These are phyloP conservation scores for Gymnogyps californianus DNA, from an alignment of 2,113 vertebrate species.

Conservation along the genomic window DNA sequence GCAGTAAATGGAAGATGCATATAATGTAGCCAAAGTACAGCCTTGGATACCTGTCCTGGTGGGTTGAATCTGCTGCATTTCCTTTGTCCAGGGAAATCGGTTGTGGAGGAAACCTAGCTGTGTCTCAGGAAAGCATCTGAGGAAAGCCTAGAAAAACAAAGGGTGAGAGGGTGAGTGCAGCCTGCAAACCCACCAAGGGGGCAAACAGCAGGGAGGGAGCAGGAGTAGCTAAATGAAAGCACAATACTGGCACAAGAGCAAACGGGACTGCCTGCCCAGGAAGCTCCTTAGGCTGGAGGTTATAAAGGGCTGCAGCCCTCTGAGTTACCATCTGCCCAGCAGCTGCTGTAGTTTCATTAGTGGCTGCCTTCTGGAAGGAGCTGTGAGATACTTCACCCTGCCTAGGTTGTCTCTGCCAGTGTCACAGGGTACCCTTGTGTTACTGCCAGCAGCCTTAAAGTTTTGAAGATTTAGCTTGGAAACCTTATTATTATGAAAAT, in stretches of 20 bases:
- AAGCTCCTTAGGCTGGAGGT: not conserved
- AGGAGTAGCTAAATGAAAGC: not conserved
- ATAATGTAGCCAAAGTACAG: not conserved
- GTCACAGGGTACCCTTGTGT: not conserved
- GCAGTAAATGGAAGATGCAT: not conserved
- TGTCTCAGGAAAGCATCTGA: fast-evolving
- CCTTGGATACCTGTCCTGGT: not conserved
- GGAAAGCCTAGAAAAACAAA: not conserved
- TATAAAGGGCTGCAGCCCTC: not conserved
- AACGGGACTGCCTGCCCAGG: not conserved
- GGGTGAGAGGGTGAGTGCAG: not conserved
- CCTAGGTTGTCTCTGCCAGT: not conserved
- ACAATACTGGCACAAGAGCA: not conserved
- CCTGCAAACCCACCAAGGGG: not conserved
- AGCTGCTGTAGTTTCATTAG: not conserved
- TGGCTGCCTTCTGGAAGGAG: not conserved
- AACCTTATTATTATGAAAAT: not conserved
- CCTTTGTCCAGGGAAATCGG: not conserved
- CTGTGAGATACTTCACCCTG: not conserved
- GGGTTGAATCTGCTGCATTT: not conserved
- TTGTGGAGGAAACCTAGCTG: not conserved
- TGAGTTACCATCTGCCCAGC: not conserved
- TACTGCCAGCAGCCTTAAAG: not conserved
- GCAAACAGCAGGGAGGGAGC: not conserved
- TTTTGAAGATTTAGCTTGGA: not conserved